Conservation (phyloP, 2,797 vertebrate genomes). For the Perodicticus potto region DNA sequence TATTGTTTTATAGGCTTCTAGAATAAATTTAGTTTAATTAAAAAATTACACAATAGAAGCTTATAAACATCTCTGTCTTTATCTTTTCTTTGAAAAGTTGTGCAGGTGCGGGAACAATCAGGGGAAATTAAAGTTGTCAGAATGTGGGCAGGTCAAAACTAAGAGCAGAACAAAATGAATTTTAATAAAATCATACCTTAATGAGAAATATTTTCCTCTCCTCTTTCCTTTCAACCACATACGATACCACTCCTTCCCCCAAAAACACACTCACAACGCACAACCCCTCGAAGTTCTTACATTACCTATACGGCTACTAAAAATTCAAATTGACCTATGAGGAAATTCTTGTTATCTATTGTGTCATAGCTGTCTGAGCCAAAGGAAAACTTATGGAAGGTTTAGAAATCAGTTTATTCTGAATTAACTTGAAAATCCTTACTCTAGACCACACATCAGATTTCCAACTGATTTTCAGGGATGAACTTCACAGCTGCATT, state of each 20-base stretch:
- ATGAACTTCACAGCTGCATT: background rate
- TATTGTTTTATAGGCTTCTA: background rate
- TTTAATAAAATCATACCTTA: background rate
- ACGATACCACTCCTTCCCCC: background rate
- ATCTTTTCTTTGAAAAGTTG: background rate
- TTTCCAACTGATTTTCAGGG: slow-evolving; percentile 5
- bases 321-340: background rate
- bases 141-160: background rate
- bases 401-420: slow-evolving; percentile 16
- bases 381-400: background rate
- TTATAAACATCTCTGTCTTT: background rate
- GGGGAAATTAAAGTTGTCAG: background rate
- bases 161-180: slow-evolving; percentile 14
- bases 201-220: background rate
- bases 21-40: background rate
- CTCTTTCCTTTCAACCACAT: background rate
- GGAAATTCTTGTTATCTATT: background rate
- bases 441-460: background rate
- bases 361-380: background rate
- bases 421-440: background rate
- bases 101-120: background rate
- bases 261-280: background rate
- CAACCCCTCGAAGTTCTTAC: background rate
- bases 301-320: background rate
- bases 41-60: background rate